Base-by-base conservation (phyloP, 2,113 vertebrate species). In the Chaenocephalus aceratus region DNA sequence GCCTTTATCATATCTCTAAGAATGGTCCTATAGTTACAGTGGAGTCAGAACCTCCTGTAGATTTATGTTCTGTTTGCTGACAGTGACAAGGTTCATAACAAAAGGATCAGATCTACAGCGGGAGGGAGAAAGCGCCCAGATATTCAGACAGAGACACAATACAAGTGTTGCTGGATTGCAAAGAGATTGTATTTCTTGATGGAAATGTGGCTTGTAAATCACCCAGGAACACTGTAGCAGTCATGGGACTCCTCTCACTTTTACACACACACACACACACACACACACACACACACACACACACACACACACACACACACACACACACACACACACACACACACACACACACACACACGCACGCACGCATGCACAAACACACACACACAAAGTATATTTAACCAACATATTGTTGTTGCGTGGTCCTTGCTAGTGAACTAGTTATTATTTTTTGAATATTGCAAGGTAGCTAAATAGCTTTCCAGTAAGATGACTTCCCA, bases 51-150 rank as follows among this genome's bases (percentile, higher is more conserved):
- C 26, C 53, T 63, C 16, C 36, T 41, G 30, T 45, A n/a, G 56
- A 60, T 76, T 23, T 64, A 49, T 72, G 63, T 65, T 84, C 30
- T 71, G 63, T 70, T 34, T 23, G 48, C 13, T 62, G 51, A 73
- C 23, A 36, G 18, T 45, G 30, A 60, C 21, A 26, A 41, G 66
- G 48, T 76, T 78, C 11, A 65, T 8, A 71, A 45, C 34, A 58
- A 45, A 60, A 68, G 21, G 56, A 57, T 49, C 41, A 72, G 52
- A 63, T 56, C 64, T 12, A 16, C 61, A 72, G 26, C 13, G 68
- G 61, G 26, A 68, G 44, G 26, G 3, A 45, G 15, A 30, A 56
- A 57, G 48, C 15, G 53, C 48, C 30, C 46, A 57, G 56, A 57
- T 45, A n/a, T 21, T 18, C 16, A 69, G 16, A 51, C 63, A 74